Base-by-base conservation (phyloP, 2,113 vertebrate genomes). In the Symphodus melops region DNA sequence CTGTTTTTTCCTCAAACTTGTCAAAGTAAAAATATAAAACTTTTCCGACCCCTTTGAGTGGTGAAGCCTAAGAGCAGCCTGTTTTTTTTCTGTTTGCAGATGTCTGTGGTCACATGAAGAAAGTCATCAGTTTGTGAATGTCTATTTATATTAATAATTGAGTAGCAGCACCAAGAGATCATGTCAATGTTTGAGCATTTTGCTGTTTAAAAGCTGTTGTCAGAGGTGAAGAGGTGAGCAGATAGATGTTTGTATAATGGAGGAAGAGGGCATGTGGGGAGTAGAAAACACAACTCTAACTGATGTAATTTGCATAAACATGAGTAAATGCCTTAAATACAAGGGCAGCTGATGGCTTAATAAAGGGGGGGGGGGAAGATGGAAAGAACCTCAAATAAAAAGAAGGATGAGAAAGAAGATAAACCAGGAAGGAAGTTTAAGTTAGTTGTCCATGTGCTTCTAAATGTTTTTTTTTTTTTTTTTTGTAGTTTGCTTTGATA, bases 151-250 rank as follows among this genome's bases (percentile, higher is more conserved):
- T 60, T 33, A 66, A 79, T 67, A 39, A 28, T 52, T 39, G 63
- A 49, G 21, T 14, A 48, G 58, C 7, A 28, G 10, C n/a, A 53
- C 13, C 20, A 33, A 46, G 5, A 55, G 39, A 39, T 28, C 17
- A 65, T 54, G 46, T 48, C 46, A 48, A 17, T 48, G 23, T 79
- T 68, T 67, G 12, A 79, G 44, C 19, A 1, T 39, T 54, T 33
- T 51, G 54, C 42, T 59, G 57, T 67, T 77, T 41, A 21, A 74
- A 17, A 25, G 4, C 20, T 3, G 62, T 58, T 68, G 64, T 78
- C 21, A 72, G 25, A 48, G 65, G 25, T 12, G 11, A 77, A 67
- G 42, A 55, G 33, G 17, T 75, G 74, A 83, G 72, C 80, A 83
- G 68, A 83, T 68, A 55, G 67, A 59, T 17, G 63, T 17, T 25